Percentiles rank a stretch among this genome's conserved stretches.
Conservation (phyloP, 2,113 vertebrate species). For the Muntiacus muntjak region DNA sequence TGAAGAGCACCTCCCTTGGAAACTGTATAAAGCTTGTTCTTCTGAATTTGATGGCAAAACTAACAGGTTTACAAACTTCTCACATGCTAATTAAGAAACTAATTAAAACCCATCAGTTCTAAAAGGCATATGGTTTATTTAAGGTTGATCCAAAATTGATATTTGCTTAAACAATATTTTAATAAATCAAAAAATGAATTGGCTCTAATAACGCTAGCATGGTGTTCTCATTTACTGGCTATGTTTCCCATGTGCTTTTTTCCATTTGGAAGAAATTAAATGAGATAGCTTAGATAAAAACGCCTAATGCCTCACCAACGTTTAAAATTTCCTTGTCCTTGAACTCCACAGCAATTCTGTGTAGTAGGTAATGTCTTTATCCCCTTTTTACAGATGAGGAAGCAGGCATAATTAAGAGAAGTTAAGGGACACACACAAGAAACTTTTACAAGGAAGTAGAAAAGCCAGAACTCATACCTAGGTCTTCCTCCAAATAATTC, state of each 20-base stretch:
- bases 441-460: not conserved
- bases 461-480: not conserved
- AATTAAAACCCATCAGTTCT: slow-evolving; percentile 65
- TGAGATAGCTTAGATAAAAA: not conserved
- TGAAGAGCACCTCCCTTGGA: not conserved
- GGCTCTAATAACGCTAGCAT: slow-evolving; percentile 14
- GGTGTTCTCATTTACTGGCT: not conserved
- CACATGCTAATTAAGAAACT: slow-evolving; percentile 65
- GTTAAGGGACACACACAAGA: not conserved
- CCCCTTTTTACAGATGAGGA: not conserved
- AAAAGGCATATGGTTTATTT: slow-evolving; percentile 70
- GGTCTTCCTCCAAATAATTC: not conserved
- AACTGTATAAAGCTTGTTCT: not conserved
- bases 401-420: not conserved
- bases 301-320: not conserved
- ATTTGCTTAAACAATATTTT: slow-evolving; percentile 61
- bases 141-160: slow-evolving; percentile 69
- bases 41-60: slow-evolving; percentile 41
- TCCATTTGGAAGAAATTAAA: not conserved
- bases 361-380: not conserved
- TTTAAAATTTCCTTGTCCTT: not conserved
- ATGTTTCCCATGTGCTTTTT: not conserved
- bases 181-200: slow-evolving; percentile 59
- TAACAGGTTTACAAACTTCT: slow-evolving; percentile 67
- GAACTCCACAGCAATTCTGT: not conserved